Evolutionary conservation across 2,888 invertebrate genomes (phyloP).

Genomic region (Troides helena): DNA sequence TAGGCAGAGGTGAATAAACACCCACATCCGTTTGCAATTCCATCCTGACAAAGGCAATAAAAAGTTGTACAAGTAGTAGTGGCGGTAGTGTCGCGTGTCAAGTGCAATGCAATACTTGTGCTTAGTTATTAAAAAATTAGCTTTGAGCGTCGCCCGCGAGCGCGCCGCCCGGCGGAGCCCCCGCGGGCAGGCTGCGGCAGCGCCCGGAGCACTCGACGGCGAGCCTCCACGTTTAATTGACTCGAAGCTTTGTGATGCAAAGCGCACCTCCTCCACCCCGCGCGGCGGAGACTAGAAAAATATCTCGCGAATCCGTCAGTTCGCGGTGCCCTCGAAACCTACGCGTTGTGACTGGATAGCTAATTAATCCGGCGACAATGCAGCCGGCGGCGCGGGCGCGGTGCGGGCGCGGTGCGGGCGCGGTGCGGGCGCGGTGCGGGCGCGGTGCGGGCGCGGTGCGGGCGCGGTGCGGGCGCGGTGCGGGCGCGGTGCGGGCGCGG

Average conservation of each 20-base stretch:
- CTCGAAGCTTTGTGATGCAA: conserved; percentile 26
- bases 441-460: conserved; percentile 39
- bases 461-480: conserved; percentile 40
- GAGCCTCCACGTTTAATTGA: conserved; percentile 25
- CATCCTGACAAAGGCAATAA: too few relatives aligned
- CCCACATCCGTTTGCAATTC: too few relatives aligned
- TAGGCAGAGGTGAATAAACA: too few relatives aligned
- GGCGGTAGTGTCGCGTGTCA: too few relatives aligned
- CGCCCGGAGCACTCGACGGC: conserved; percentile 1
- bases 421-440: conserved; percentile 37
- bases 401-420: conserved; percentile 38
- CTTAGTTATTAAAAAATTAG: background rate
- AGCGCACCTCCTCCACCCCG: conserved; percentile 44
- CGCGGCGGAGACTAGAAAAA: too few relatives aligned
- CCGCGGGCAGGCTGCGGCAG: background rate
- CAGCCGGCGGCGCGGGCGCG: conserved; percentile 41
- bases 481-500: conserved; percentile 38
- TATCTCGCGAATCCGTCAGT: too few relatives aligned
- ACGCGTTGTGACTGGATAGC: conserved; percentile 44
- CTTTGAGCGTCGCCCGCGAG: background rate
- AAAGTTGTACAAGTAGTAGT: too few relatives aligned
- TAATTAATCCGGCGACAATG: conserved; percentile 73
- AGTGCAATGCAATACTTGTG: too few relatives aligned
- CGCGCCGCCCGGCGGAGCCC: background rate
- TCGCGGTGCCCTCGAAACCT: too few relatives aligned